A percentile compares a stretch with the other conserved stretches of the same genome.
phyloP scores from a whole-genome alignment of 2,113 vertebrate genomes.

The Salvelinus namaycush region DNA sequence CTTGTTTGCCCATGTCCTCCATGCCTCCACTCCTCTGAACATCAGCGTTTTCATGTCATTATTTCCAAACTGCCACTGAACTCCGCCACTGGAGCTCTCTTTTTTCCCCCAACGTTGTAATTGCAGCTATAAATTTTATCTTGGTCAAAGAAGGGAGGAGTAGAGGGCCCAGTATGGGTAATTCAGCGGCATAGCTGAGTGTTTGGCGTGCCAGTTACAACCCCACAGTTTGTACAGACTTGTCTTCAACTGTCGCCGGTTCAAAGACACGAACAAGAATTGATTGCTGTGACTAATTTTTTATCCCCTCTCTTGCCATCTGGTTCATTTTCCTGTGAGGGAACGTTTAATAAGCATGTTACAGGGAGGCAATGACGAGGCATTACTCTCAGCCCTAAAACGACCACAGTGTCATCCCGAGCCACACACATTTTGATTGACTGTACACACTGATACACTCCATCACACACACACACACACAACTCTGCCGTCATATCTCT shows the following conservation, averaged over 20 bases:
- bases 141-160: conserved; percentile 61
- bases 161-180: conserved; percentile 50
- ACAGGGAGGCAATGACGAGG: conserved; percentile 59
- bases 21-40: conserved; percentile 12
- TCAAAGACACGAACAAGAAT: conserved; percentile 71
- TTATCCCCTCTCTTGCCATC: conserved; percentile 61
- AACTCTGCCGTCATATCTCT: not conserved
- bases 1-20: conserved; percentile 1
- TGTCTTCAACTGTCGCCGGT: conserved; percentile 70
- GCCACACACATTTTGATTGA: conserved; percentile 41
- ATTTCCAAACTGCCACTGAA: conserved; percentile 54
- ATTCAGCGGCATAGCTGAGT: conserved; percentile 55
- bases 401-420: conserved; percentile 44
- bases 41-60: conserved; percentile 39
- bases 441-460: not conserved
- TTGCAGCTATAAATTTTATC: conserved; percentile 69
- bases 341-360: conserved; percentile 71
- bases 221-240: conserved; percentile 67
- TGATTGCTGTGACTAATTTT: conserved; percentile 74
- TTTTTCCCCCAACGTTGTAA: conserved; percentile 52
- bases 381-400: conserved; percentile 49
- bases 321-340: conserved; percentile 69
- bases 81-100: conserved; percentile 40
- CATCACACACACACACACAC: not conserved
- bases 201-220: conserved; percentile 63